These are phyloP conservation scores for Drosophila yooni DNA, from an alignment of 2,888 invertebrate species.

Conservation along the genomic window DNA sequence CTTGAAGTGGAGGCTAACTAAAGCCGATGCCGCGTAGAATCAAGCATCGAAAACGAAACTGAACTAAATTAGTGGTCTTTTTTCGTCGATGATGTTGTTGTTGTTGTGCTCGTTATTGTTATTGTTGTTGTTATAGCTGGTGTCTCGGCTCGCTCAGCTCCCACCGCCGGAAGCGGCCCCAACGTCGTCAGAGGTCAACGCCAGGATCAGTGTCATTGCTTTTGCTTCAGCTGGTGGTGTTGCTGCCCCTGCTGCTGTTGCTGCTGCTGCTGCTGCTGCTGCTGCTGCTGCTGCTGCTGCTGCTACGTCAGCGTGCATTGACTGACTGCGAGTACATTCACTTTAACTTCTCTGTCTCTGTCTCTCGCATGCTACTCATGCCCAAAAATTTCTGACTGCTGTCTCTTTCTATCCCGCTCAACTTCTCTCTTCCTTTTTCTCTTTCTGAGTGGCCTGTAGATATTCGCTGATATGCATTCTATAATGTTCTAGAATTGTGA, in stretches of 20 bases:
- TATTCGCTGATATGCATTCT: slow-evolving; percentile 17
- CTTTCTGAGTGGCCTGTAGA: slow-evolving; percentile 1
- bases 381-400: slow-evolving; percentile 34
- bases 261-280: slow-evolving; percentile 6
- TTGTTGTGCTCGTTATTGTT: not conserved
- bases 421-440: not conserved
- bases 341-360: slow-evolving; percentile 43
- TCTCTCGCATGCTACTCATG: slow-evolving; percentile 21
- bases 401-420: slow-evolving; percentile 4
- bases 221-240: slow-evolving; percentile 55
- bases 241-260: slow-evolving; percentile 59
- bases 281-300: slow-evolving; percentile 5
- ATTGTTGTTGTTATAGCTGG: slow-evolving; percentile 9
- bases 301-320: slow-evolving; percentile 62
- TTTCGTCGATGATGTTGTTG: slow-evolving; percentile 13
- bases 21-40: slow-evolving; percentile 64
- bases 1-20: slow-evolving; percentile 60
- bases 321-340: slow-evolving; percentile 65
- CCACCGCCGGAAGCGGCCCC: slow-evolving; percentile 52
- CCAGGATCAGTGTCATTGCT: slow-evolving; percentile 79
- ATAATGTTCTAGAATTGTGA: slow-evolving; percentile 28
- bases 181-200: slow-evolving; percentile 71
- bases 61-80: slow-evolving; percentile 35
- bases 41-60: slow-evolving; percentile 69
- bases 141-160: slow-evolving; percentile 13